Percentiles rank a stretch among this genome's conserved stretches.
phyloP scores from a whole-genome alignment of 1,140 invertebrate species.

The Drosophila insularis region DNA sequence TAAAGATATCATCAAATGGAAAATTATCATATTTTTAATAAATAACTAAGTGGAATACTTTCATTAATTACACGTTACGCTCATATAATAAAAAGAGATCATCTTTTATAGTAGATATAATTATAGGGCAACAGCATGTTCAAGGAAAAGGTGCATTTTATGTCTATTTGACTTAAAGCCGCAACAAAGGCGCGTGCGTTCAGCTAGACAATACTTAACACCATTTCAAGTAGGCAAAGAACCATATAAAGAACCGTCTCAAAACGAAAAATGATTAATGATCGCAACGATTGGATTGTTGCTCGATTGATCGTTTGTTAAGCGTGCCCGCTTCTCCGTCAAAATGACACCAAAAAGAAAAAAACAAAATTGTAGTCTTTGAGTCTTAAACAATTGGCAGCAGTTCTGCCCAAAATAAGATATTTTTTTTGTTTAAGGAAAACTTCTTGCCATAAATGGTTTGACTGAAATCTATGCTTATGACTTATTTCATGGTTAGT shows the following conservation, averaged over 20 bases:
- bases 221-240: slow-evolving; percentile 47
- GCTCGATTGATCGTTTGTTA: neutral
- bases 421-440: slow-evolving; percentile 2
- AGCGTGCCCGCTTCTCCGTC: slow-evolving; percentile 37
- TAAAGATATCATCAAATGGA: slow-evolving; percentile 53
- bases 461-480: slow-evolving; percentile 34
- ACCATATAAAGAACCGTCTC: slow-evolving; percentile 54
- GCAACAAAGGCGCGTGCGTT: slow-evolving; percentile 35
- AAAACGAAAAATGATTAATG: slow-evolving; percentile 61
- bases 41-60: slow-evolving; percentile 34
- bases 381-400: slow-evolving; percentile 20
- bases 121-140: slow-evolving; percentile 33
- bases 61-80: slow-evolving; percentile 64
- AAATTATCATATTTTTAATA: slow-evolving; percentile 64
- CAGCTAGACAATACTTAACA: slow-evolving; percentile 32
- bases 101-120: slow-evolving; percentile 43
- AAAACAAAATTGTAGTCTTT: slow-evolving; percentile 13
- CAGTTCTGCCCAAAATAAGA: slow-evolving; percentile 45
- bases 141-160: slow-evolving; percentile 48
- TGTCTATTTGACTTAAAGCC: slow-evolving; percentile 7
- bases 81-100: slow-evolving; percentile 22
- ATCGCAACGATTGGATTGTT: slow-evolving; percentile 20
- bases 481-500: slow-evolving; percentile 32
- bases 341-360: slow-evolving; percentile 12
- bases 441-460: slow-evolving; percentile 33